A percentile compares a stretch with the other conserved stretches of the same genome.
phyloP scores from a whole-genome alignment of 2,113 vertebrate species.

The Eurystomus gularis region DNA sequence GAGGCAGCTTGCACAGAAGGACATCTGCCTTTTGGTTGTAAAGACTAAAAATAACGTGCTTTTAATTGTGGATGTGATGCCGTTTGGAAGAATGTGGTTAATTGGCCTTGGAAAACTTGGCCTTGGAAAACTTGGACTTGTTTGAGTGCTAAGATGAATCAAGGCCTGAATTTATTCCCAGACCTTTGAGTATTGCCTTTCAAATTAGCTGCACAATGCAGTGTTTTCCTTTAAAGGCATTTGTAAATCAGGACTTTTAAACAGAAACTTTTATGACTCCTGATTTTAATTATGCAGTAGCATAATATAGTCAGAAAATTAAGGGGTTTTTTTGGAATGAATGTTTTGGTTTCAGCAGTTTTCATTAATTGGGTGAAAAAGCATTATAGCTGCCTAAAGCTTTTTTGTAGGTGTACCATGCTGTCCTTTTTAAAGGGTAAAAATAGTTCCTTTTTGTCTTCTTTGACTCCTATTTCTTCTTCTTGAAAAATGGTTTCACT shows the following conservation, averaged over 20 bases:
- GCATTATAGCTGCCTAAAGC: not conserved
- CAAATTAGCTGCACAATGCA: not conserved
- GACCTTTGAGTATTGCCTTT: not conserved
- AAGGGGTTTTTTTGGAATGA: not conserved
- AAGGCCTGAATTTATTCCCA: not conserved
- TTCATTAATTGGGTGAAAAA: not conserved
- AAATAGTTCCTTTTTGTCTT: not conserved
- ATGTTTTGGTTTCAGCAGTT: not conserved
- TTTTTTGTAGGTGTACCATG: not conserved
- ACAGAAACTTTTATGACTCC: not conserved
- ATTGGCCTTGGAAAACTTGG: not conserved
- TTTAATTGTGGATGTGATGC: not conserved
- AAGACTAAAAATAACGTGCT: not conserved
- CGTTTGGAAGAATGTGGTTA: not conserved
- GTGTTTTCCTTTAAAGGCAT: not conserved
- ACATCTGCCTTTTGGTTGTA: not conserved
- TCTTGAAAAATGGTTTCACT: not conserved
- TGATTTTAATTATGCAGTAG: not conserved
- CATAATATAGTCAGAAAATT: not conserved
- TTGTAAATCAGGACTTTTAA: not conserved
- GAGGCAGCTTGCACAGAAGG: not conserved
- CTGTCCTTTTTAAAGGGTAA: not conserved
- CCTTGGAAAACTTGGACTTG: not conserved
- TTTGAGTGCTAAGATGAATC: not conserved
- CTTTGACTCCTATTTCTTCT: not conserved